phyloP scores from a whole-genome alignment of 1,140 invertebrate species.

The Tenebrio molitor region DNA sequence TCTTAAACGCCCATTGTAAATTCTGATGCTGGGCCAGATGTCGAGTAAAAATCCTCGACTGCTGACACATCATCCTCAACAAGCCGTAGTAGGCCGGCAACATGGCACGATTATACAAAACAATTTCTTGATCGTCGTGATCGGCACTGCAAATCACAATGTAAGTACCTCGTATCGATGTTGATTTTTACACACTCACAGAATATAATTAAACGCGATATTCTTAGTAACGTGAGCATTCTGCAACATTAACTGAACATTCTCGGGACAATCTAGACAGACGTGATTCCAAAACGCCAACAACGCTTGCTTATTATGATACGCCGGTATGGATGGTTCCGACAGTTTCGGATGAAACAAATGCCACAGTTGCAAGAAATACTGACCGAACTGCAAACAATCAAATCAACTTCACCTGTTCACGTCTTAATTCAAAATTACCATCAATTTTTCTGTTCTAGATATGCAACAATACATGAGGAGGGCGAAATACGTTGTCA shows the following conservation, averaged over 20 bases:
- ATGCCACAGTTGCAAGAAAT: slow-evolving; percentile 92
- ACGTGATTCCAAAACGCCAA: slow-evolving; percentile 94
- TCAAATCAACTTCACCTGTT: neutral
- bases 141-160: slow-evolving; percentile 81
- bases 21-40: slow-evolving; percentile 93
- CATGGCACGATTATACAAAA: slow-evolving; percentile 93
- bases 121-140: slow-evolving; percentile 95
- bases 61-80: slow-evolving; percentile 89
- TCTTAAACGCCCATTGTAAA: slow-evolving; percentile 96
- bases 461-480: slow-evolving; percentile 92
- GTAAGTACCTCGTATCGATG: neutral
- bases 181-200: slow-evolving; percentile 75
- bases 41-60: slow-evolving; percentile 86
- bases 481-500: slow-evolving; percentile 92
- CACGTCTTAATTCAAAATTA: slow-evolving; percentile 69
- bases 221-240: slow-evolving; percentile 90
- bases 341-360: slow-evolving; percentile 94
- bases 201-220: slow-evolving; percentile 96
- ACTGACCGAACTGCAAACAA: slow-evolving; percentile 82
- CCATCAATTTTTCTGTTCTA: slow-evolving; percentile 93
- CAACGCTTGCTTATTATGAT: slow-evolving; percentile 95
- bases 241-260: slow-evolving; percentile 87
- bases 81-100: slow-evolving; percentile 95
- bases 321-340: slow-evolving; percentile 94
- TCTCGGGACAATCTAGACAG: slow-evolving; percentile 92